These are phyloP conservation scores for Alloplasta piceator DNA, from an alignment of 2,888 invertebrate genomes.

Conservation along the genomic window DNA sequence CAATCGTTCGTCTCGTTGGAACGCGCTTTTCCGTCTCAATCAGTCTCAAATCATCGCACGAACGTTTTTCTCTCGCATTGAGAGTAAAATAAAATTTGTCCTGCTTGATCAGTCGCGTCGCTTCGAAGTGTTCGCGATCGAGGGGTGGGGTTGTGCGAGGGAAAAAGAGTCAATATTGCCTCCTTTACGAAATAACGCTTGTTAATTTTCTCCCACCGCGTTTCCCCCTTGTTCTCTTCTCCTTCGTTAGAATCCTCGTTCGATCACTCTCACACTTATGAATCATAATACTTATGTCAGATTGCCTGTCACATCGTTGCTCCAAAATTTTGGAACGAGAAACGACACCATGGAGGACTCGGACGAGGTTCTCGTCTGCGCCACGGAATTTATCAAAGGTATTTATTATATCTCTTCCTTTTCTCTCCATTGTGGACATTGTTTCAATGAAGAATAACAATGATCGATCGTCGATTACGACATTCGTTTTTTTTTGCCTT, in stretches of 20 bases:
- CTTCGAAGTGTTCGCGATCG: no score
- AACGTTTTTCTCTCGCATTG: not conserved
- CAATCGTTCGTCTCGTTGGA: constrained; percentile 1
- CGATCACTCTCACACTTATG: constrained; percentile 33
- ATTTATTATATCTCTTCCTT: constrained; percentile 48
- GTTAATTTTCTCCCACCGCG: constrained; percentile 42
- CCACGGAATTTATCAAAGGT: constrained; percentile 81
- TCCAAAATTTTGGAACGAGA: constrained; percentile 35
- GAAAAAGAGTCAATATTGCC: constrained; percentile 58
- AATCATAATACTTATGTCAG: constrained; percentile 59
- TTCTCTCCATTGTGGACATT: not conserved
- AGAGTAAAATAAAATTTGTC: not conserved
- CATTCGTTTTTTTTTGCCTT: no score
- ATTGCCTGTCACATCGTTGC: constrained; percentile 55
- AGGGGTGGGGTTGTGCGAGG: constrained; percentile 26
- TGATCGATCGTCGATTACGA: no score
- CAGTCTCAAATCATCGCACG: no score
- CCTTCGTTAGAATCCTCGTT: not conserved
- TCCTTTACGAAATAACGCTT: constrained; percentile 40
- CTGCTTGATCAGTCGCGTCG: not conserved
- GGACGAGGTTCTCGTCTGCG: constrained; percentile 76
- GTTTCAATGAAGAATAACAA: no score
- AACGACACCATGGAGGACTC: constrained; percentile 77
- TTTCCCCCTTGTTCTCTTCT: constrained; percentile 11
- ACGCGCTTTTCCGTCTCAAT: constrained; percentile 10